These are phyloP conservation scores for Cartodere bifasciata DNA, from an alignment of 2,888 invertebrate species.

Conservation along the genomic window DNA sequence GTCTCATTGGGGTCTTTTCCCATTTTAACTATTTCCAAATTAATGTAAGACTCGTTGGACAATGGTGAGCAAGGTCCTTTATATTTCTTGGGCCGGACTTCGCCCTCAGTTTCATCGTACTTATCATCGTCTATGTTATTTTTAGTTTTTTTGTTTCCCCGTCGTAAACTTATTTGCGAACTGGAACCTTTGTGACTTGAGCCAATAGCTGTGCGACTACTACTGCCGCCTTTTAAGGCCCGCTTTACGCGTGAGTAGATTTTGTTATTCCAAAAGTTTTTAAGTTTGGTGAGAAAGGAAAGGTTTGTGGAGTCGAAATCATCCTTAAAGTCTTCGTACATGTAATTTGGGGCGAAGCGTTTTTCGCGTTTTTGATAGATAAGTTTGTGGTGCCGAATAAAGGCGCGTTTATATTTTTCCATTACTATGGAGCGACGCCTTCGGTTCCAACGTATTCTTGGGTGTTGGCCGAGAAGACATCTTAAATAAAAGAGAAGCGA, in stretches of 20 bases:
- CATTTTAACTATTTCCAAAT: slow-evolving; percentile 56
- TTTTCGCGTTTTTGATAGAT: slow-evolving; percentile 20
- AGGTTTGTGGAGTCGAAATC: too few species aligned
- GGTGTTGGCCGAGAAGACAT: slow-evolving; percentile 78
- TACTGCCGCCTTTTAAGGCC: slow-evolving; percentile 25
- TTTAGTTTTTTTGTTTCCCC: slow-evolving; percentile 22
- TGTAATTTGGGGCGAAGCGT: too few species aligned
- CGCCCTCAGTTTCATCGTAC: slow-evolving; percentile 19
- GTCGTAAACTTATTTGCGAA: slow-evolving; percentile 24
- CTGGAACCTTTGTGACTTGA: slow-evolving; percentile 26
- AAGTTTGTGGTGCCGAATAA: slow-evolving; percentile 24
- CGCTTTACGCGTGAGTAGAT: slow-evolving; percentile 10
- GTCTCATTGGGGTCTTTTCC: slow-evolving; percentile 59
- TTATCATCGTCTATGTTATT: slow-evolving; percentile 18
- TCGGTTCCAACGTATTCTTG: slow-evolving; percentile 68
- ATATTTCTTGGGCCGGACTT: slow-evolving; percentile 23
- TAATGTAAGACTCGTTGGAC: slow-evolving; percentile 50
- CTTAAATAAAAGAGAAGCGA: slow-evolving; percentile 30
- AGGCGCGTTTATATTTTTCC: slow-evolving; percentile 26
- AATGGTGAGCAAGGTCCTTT: slow-evolving; percentile 57
- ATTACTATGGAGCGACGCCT: slow-evolving; percentile 44
- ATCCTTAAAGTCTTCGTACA: too few species aligned
- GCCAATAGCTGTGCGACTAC: slow-evolving; percentile 26
- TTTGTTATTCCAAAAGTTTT: neutral
- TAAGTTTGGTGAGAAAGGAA: neutral